Evolutionary conservation across 2,888 invertebrate species (phyloP).

Genomic region (Eupithecia tripunctaria): DNA sequence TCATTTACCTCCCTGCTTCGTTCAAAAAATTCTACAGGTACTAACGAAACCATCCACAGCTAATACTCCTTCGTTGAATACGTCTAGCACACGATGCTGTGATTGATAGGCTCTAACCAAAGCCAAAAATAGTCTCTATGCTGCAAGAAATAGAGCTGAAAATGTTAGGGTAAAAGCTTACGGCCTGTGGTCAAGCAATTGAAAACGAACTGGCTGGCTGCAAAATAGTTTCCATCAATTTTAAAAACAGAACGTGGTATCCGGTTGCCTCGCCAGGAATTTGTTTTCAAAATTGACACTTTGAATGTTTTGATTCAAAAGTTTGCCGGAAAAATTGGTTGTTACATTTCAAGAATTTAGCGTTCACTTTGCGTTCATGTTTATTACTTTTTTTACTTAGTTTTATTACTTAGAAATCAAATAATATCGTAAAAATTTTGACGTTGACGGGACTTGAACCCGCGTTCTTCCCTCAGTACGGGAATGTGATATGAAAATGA

Average conservation of each 20-base stretch:
- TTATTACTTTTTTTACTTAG: too few species aligned
- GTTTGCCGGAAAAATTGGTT: background rate
- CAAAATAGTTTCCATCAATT: slow-evolving; percentile 43
- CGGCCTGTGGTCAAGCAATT: slow-evolving; percentile 40
- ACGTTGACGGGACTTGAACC: too few species aligned
- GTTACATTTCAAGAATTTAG: background rate
- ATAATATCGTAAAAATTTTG: too few species aligned
- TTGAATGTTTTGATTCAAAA: slow-evolving; percentile 6
- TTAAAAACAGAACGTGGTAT: slow-evolving; percentile 45
- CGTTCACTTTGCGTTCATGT: background rate
- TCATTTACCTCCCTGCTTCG: slow-evolving; percentile 10
- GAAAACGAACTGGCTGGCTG: slow-evolving; percentile 43
- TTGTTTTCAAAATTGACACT: slow-evolving; percentile 34
- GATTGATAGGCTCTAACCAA: slow-evolving; percentile 38
- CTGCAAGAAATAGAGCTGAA: slow-evolving; percentile 1
- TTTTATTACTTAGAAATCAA: too few species aligned
- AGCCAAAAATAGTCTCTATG: slow-evolving; percentile 25
- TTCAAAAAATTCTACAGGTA: slow-evolving; percentile 19
- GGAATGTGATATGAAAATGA: too few species aligned
- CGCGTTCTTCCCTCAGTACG: too few species aligned
- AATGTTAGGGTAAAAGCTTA: slow-evolving; percentile 11
- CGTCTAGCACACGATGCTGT: slow-evolving; percentile 30
- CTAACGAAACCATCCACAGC: slow-evolving; percentile 26
- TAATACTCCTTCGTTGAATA: slow-evolving; percentile 38
- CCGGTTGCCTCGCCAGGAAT: slow-evolving; percentile 35